A percentile compares a stretch with the other conserved stretches of the same genome.
phyloP scores from a whole-genome alignment of 2,797 vertebrate species.

The Pipistrellus pygmaeus region DNA sequence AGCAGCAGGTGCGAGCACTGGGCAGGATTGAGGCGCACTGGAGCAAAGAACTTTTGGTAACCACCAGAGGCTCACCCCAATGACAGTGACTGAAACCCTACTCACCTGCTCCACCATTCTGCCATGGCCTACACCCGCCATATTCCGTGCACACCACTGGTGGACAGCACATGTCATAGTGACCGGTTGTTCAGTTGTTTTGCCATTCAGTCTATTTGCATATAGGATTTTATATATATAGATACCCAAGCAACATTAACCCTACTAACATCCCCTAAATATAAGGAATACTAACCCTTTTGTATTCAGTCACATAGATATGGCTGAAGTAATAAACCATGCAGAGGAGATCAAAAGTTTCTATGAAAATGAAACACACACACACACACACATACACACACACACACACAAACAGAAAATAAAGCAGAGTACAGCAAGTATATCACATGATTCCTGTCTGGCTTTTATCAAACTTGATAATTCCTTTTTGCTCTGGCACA shows the following conservation, averaged over 20 bases:
- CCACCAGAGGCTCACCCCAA: no score
- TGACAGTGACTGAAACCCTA: no score
- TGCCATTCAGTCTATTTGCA: no score
- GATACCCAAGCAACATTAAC: not conserved
- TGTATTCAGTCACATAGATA: not conserved
- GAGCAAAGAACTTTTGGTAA: no score
- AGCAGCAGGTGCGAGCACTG: no score
- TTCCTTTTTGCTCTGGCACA: slow-evolving; percentile 27
- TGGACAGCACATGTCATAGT: no score
- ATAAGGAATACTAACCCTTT: not conserved
- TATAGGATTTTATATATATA: no score
- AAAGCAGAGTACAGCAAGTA: not conserved
- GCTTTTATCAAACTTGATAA: not conserved
- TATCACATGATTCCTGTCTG: slow-evolving; percentile 11
- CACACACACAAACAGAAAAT: not conserved
- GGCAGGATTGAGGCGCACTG: no score
- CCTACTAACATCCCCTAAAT: not conserved
- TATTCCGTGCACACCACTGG: no score
- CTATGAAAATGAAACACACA: not conserved
- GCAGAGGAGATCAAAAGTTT: not conserved
- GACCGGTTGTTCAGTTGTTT: no score
- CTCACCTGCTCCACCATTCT: no score
- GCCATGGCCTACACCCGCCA: rapidly evolving
- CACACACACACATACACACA: no score
- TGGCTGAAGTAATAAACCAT: not conserved